A percentile compares a stretch with the other conserved stretches of the same genome.
These are phyloP conservation scores for Nasonia giraulti DNA, from an alignment of 1,140 invertebrate genomes.

Conservation along the genomic window DNA sequence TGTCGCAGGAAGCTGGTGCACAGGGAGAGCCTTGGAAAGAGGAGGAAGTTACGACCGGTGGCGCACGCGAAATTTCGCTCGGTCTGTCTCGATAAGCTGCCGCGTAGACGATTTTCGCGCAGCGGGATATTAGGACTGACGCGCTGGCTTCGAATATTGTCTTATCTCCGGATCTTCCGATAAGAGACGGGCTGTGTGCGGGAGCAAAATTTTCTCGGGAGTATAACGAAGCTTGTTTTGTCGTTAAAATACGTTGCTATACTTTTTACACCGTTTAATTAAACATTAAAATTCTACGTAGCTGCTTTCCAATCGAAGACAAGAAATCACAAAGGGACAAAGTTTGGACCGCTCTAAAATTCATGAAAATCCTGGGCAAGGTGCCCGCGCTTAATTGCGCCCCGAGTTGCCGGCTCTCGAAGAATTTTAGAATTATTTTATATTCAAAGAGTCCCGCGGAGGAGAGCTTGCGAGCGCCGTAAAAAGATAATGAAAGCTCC, in stretches of 20 bases:
- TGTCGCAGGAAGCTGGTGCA: not conserved
- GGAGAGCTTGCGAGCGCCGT: not conserved
- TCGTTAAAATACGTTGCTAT: too few relatives aligned
- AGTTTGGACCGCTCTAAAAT: not conserved
- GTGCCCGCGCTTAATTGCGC: too few relatives aligned
- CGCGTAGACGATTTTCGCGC: not conserved
- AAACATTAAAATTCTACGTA: too few relatives aligned
- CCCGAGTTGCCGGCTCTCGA: not conserved
- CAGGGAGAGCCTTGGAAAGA: not conserved
- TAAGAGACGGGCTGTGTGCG: not conserved
- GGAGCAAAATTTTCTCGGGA: not conserved
- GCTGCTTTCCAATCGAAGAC: too few relatives aligned
- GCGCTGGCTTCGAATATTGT: not conserved
- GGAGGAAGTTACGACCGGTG: constrained; percentile 17
- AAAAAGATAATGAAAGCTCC: constrained; percentile 19
- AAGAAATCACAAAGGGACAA: not conserved
- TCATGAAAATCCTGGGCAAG: not conserved
- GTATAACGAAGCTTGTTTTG: too few relatives aligned
- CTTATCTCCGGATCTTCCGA: not conserved
- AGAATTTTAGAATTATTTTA: constrained; percentile 19
- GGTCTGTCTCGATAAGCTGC: not conserved
- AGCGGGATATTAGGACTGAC: not conserved
- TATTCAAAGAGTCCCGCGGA: constrained; percentile 10
- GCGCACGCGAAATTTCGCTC: constrained; percentile 6
- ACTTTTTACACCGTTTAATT: too few relatives aligned